These are phyloP conservation scores for Diachasmimorpha longicaudata DNA, from an alignment of 1,140 invertebrate genomes.

Conservation along the genomic window DNA sequence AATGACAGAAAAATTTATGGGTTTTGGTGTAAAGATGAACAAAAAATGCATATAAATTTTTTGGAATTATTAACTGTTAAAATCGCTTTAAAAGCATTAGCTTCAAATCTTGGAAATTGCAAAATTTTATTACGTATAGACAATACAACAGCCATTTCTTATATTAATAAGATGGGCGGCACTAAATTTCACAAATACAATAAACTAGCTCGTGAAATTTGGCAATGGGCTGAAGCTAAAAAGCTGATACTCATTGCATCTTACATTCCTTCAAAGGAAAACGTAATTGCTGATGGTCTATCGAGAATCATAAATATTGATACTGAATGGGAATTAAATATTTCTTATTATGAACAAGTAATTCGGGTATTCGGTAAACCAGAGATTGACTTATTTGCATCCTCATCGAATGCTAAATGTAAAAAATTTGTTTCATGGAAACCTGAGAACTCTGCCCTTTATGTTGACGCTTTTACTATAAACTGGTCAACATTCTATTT, in stretches of 20 bases:
- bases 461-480: neutral
- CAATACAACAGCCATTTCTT: constrained; percentile 22
- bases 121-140: constrained; percentile 19
- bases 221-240: constrained; percentile 9
- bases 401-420: neutral
- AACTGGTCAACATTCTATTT: neutral
- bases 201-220: constrained; percentile 3
- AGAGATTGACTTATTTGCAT: neutral
- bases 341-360: neutral
- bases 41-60: constrained; percentile 14
- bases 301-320: neutral
- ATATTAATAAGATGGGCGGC: constrained; percentile 16
- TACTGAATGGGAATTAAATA: constrained; percentile 3
- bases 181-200: neutral
- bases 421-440: neutral
- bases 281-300: neutral
- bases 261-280: constrained; percentile 20
- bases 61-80: constrained; percentile 13
- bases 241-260: neutral
- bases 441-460: neutral
- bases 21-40: constrained; percentile 15
- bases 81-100: constrained; percentile 10
- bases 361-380: neutral
- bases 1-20: neutral
- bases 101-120: neutral